Evolutionary conservation across 2,888 invertebrate species (phyloP).

Genomic region (Trissolcus brochymenae): DNA sequence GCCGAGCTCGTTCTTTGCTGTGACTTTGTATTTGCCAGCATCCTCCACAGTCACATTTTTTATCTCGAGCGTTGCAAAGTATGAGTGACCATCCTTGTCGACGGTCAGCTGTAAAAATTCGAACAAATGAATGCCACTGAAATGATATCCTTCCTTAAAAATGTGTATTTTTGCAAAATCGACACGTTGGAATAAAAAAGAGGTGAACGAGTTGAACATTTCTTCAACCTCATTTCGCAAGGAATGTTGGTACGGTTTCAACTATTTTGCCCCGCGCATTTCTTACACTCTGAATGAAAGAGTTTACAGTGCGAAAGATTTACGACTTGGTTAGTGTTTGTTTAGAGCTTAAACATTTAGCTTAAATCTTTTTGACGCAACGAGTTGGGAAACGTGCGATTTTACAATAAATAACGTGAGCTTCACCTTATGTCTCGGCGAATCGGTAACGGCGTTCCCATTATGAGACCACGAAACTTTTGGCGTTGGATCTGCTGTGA

Average conservation of each 20-base stretch:
- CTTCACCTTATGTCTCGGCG: slow-evolving; percentile 89
- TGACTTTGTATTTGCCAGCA: slow-evolving; percentile 97
- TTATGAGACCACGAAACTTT: slow-evolving; percentile 94
- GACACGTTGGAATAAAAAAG: too few species aligned
- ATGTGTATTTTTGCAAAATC: too few species aligned
- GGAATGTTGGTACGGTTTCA: slow-evolving; percentile 35
- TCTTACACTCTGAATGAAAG: slow-evolving; percentile 44
- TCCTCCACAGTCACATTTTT: slow-evolving; percentile 96
- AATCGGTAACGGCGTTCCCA: slow-evolving; percentile 87
- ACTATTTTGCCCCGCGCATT: slow-evolving; percentile 34
- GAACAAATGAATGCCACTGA: too few species aligned
- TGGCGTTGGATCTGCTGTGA: slow-evolving; percentile 94
- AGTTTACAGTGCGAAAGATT: slow-evolving; percentile 35
- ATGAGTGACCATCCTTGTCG: slow-evolving; percentile 94
- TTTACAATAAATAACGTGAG: not conserved
- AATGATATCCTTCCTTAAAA: too few species aligned
- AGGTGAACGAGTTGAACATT: slow-evolving; percentile 11
- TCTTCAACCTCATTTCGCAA: slow-evolving; percentile 24
- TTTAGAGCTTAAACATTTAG: slow-evolving; percentile 20
- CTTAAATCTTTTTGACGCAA: slow-evolving; percentile 17
- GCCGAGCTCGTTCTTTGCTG: slow-evolving; percentile 97
- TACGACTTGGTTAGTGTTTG: slow-evolving; percentile 23
- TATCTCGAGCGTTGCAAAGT: slow-evolving; percentile 94
- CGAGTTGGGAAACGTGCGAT: not conserved
- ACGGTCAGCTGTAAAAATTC: slow-evolving; percentile 89